phyloP scores from a whole-genome alignment of 2,888 invertebrate species.

The Lithophane leautieri region DNA sequence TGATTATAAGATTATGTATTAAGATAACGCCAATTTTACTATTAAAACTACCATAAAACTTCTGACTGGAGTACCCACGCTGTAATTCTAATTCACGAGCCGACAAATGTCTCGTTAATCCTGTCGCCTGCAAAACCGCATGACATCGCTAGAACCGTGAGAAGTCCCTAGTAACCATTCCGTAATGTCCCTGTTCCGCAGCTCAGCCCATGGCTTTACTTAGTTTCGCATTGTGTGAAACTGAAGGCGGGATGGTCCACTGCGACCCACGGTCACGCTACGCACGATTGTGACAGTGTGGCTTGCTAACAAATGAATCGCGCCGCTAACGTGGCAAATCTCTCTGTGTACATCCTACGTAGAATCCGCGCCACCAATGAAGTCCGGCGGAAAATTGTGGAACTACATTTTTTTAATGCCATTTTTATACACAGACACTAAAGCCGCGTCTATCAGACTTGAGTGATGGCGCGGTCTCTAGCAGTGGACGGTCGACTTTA shows the following conservation, averaged over 20 bases:
- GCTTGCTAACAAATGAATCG: no score
- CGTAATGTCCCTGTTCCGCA: not conserved
- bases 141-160: not conserved
- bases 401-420: no score
- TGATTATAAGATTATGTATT: slow-evolving; percentile 7
- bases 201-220: not conserved
- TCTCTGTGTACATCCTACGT: not conserved
- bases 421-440: no score
- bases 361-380: not conserved
- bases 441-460: no score
- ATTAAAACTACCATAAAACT: not conserved
- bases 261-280: no score
- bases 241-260: no score
- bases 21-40: not conserved
- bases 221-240: no score
- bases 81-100: not conserved
- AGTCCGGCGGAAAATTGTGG: no score
- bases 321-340: no score
- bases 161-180: not conserved
- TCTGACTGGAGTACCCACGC: not conserved
- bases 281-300: no score
- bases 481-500: no score
- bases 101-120: not conserved
- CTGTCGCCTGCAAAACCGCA: not conserved
- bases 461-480: no score